Evolutionary conservation across 2,888 invertebrate genomes (phyloP).

Genomic region (Ecdyonurus torrentis): DNA sequence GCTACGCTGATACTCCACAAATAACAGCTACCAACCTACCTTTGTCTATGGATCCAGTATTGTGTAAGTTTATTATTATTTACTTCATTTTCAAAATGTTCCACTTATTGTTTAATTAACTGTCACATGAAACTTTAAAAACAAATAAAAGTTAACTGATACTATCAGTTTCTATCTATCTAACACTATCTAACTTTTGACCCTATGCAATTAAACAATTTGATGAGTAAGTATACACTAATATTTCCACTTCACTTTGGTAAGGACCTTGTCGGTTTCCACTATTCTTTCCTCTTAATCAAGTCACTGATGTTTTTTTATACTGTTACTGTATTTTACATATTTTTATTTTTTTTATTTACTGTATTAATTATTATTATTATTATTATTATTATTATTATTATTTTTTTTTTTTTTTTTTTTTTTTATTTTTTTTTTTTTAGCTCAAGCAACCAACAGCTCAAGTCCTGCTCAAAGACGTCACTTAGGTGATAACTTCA

Average conservation of each 20-base stretch:
- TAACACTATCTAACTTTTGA: slow-evolving; percentile 2
- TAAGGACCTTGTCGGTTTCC: too few species aligned
- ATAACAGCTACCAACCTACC: slow-evolving; percentile 65
- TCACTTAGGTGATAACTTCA: slow-evolving; percentile 95
- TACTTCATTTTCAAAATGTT: neutral
- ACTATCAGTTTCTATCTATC: neutral
- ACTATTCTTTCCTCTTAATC: too few species aligned
- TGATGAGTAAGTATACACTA: too few species aligned
- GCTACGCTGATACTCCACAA: slow-evolving; percentile 61
- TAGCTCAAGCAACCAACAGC: slow-evolving; percentile 58
- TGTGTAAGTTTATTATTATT: slow-evolving; percentile 45
- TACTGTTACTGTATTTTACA: neutral
- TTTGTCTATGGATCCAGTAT: slow-evolving; percentile 86
- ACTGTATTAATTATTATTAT: slow-evolving; percentile 8
- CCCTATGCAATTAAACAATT: too few species aligned
- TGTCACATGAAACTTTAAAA: neutral
- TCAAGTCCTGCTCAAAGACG: slow-evolving; percentile 55
- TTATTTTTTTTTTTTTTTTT: neutral
- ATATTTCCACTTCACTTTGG: too few species aligned
- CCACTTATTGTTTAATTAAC: slow-evolving; percentile 5
- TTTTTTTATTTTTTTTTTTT: slow-evolving; percentile 14
- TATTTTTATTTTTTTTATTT: slow-evolving; percentile 4
- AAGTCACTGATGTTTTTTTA: too few species aligned
- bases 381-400: slow-evolving; percentile 8
- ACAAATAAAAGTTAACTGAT: too few species aligned